Conservation (phyloP, 2,888 invertebrate species). For the Alloscopus bannaensis region DNA sequence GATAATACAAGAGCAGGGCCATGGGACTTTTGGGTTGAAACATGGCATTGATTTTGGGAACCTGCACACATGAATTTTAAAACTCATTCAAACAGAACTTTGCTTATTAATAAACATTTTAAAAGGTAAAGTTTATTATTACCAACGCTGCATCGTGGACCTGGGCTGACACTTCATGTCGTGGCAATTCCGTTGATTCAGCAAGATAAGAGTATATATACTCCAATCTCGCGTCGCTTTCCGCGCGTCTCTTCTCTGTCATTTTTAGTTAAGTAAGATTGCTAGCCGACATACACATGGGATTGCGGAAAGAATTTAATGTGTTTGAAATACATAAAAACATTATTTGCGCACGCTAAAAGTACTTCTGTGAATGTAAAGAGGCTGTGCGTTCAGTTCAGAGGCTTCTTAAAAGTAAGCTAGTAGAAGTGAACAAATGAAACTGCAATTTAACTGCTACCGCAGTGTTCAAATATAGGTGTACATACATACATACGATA, state of each 20-base stretch:
- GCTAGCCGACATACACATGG: neutral
- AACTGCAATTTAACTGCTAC: no score
- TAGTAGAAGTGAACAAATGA: no score
- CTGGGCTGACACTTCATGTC: conserved; percentile 92
- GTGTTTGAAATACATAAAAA: no score
- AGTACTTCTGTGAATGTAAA: neutral
- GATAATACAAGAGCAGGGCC: conserved; percentile 92
- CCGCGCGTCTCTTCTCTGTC: conserved; percentile 81
- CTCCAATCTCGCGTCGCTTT: conserved; percentile 94
- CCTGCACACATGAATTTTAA: conserved; percentile 76
- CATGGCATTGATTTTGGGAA: conserved; percentile 91
- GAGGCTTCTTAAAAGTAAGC: no score
- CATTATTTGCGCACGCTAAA: neutral
- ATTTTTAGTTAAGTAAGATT: conserved; percentile 51
- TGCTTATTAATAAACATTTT: no score
- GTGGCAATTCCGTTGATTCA: conserved; percentile 87
- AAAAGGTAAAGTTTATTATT: conserved; percentile 3
- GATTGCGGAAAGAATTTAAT: no score
- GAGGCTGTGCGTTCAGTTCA: no score
- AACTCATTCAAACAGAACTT: no score
- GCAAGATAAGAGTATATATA: conserved; percentile 92
- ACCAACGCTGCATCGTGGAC: conserved; percentile 63
- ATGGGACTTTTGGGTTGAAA: conserved; percentile 90
- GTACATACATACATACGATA: no score
- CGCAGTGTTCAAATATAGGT: no score